phyloP scores from a whole-genome alignment of 2,113 vertebrate genomes.

The Nycticebus coucang region DNA sequence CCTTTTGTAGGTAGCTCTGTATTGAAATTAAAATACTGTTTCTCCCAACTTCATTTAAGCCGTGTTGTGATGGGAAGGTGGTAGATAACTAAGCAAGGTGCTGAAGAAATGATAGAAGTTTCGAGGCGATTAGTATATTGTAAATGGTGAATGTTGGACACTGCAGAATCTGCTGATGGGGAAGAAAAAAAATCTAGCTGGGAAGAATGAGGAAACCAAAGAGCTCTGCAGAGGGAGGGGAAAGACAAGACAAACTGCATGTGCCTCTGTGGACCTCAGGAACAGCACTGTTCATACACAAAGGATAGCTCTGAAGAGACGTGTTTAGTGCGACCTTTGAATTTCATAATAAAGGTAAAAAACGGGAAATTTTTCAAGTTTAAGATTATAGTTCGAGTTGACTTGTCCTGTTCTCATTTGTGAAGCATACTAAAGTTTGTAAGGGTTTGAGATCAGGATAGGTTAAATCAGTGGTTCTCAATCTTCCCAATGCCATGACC shows the following conservation, averaged over 20 bases:
- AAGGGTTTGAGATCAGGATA: neutral
- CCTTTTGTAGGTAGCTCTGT: slow-evolving; percentile 15
- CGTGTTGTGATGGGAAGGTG: neutral
- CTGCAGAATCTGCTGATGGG: neutral
- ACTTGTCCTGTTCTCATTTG: neutral
- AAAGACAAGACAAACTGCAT: neutral
- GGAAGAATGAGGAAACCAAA: neutral
- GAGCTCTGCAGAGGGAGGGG: neutral
- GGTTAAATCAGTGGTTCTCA: neutral
- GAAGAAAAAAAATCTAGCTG: neutral
- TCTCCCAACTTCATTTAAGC: neutral
- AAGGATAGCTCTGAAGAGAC: neutral
- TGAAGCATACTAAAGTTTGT: neutral
- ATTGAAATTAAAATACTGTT: slow-evolving; percentile 30
- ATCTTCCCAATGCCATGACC: no score
- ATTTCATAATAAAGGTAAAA: neutral
- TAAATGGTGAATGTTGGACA: neutral
- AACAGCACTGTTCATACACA: neutral
- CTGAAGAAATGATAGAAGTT: neutral
- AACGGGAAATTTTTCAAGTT: neutral
- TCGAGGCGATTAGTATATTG: neutral
- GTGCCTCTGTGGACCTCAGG: neutral
- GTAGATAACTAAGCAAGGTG: neutral
- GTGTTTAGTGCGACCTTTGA: neutral
- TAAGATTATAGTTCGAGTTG: neutral